Evolutionary conservation across 2,113 vertebrate genomes (phyloP).

Genomic region (Otolemur garnettii): DNA sequence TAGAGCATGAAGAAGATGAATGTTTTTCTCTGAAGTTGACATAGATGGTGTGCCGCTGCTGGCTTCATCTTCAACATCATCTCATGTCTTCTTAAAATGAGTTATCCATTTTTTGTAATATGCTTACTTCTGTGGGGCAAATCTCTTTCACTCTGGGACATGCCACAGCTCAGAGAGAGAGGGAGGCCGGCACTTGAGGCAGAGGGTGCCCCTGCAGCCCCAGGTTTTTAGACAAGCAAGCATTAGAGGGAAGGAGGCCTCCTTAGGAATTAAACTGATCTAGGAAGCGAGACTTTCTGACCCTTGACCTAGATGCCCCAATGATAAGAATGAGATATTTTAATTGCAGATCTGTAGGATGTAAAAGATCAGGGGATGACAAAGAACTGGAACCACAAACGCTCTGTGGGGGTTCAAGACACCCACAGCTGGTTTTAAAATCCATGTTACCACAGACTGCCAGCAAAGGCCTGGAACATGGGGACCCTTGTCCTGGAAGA

Average conservation of each 20-base stretch:
- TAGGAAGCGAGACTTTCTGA: fast-evolving
- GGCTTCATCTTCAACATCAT: no score
- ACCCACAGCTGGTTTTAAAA: background rate
- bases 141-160: background rate
- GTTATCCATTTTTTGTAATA: no score
- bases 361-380: background rate
- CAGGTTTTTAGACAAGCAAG: background rate
- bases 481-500: no score
- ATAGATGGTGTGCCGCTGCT: no score
- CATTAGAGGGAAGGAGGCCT: background rate
- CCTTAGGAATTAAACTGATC: background rate
- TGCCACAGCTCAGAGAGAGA: background rate
- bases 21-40: no score
- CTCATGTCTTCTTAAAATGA: no score
- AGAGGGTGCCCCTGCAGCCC: background rate
- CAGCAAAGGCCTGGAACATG: no score
- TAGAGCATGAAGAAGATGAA: no score
- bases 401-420: background rate
- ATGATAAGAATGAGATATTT: background rate
- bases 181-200: background rate
- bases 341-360: background rate
- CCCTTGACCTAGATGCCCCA: background rate
- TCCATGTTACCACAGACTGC: background rate
- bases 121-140: background rate
- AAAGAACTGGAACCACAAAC: background rate